Conservation (phyloP, 2,888 invertebrate species). For the Microctonus hyperodae region DNA sequence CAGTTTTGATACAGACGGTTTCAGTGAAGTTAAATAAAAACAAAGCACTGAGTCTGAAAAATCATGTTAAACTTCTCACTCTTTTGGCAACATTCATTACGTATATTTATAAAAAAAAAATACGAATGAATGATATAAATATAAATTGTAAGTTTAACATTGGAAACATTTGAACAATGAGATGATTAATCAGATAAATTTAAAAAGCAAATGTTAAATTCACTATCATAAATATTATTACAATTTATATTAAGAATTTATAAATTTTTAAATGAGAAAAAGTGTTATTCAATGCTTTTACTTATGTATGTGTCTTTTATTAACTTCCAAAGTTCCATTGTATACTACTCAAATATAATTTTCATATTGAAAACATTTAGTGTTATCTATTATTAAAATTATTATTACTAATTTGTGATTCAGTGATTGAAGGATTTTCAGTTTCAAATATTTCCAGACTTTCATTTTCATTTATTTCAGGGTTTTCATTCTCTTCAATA, state of each 20-base stretch:
- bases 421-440: too few relatives aligned
- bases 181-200: too few relatives aligned
- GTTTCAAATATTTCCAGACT: too few relatives aligned
- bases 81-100: not conserved
- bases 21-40: not conserved
- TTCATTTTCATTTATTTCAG: not conserved
- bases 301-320: conserved; percentile 30
- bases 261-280: conserved; percentile 3
- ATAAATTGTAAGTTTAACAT: not conserved
- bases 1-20: not conserved
- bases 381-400: not conserved
- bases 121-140: not conserved
- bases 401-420: not conserved
- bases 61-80: not conserved
- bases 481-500: not conserved
- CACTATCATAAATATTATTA: not conserved
- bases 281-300: conserved; percentile 20
- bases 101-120: not conserved
- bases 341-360: conserved; percentile 47
- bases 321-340: conserved; percentile 42
- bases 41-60: not conserved
- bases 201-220: too few relatives aligned
- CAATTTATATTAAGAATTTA: not conserved
- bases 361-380: conserved; percentile 42
- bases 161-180: too few relatives aligned